phyloP scores from a whole-genome alignment of 2,888 invertebrate species.

The Neoaliturus tenellus region DNA sequence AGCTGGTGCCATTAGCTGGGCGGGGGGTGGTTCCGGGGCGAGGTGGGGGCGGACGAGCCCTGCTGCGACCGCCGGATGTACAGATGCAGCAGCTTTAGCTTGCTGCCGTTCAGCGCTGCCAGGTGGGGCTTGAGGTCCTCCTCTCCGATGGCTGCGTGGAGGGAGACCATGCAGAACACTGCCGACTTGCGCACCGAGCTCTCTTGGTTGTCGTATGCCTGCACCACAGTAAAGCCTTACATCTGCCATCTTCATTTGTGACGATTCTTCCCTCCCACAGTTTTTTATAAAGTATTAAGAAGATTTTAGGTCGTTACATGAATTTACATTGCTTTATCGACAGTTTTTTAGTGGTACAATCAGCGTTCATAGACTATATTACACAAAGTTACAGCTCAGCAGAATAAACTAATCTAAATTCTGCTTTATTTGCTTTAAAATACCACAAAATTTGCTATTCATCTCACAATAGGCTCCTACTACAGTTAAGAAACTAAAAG shows the following conservation, averaged over 20 bases:
- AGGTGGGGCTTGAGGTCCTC: slow-evolving; percentile 89
- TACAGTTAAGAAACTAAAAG: neutral
- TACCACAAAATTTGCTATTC: too few species aligned
- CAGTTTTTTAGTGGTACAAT: too few species aligned
- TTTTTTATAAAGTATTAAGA: too few species aligned
- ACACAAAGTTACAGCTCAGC: too few species aligned
- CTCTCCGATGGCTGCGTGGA: slow-evolving; percentile 93
- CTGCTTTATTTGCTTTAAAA: too few species aligned
- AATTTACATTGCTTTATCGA: too few species aligned
- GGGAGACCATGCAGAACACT: slow-evolving; percentile 97
- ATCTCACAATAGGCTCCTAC: too few species aligned
- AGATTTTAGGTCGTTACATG: too few species aligned
- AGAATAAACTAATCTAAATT: neutral
- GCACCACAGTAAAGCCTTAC: slow-evolving; percentile 65
- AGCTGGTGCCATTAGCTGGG: slow-evolving; percentile 71
- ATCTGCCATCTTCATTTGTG: too few species aligned
- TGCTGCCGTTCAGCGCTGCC: slow-evolving; percentile 89
- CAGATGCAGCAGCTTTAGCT: slow-evolving; percentile 88
- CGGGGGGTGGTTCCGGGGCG: slow-evolving; percentile 64
- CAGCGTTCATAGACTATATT: too few species aligned
- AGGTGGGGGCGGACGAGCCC: slow-evolving; percentile 66
- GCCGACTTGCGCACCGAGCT: slow-evolving; percentile 97
- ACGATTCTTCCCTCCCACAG: too few species aligned
- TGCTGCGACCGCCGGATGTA: slow-evolving; percentile 82
- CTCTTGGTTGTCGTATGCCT: slow-evolving; percentile 94